Conservation (phyloP, 2,113 vertebrate species). For the Thalassarche chlororhynchos region DNA sequence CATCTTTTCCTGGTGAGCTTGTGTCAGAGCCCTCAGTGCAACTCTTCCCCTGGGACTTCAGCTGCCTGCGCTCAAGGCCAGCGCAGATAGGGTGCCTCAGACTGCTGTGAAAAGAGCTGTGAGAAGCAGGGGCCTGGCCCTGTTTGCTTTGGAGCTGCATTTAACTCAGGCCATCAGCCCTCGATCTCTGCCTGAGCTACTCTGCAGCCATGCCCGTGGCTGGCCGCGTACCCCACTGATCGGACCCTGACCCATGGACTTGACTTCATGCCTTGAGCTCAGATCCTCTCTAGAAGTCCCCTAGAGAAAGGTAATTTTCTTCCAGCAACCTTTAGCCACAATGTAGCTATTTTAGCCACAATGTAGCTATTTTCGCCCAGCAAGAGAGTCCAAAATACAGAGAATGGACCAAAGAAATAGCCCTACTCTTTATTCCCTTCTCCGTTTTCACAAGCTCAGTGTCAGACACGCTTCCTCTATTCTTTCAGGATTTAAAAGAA, state of each 20-base stretch:
- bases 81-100: accelerated
- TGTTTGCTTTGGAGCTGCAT: accelerated
- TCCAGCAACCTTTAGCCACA: not conserved
- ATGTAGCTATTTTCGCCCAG: not conserved
- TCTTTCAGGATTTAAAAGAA: not conserved
- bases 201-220: not conserved
- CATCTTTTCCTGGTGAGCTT: not conserved
- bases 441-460: not conserved
- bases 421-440: not conserved
- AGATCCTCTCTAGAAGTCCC: not conserved
- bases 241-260: accelerated
- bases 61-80: not conserved
- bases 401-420: not conserved
- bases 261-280: not conserved
- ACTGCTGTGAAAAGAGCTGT: not conserved
- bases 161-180: not conserved
- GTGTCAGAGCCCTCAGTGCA: accelerated
- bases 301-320: not conserved
- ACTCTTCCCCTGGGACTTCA: accelerated
- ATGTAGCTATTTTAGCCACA: not conserved
- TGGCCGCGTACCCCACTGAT: accelerated
- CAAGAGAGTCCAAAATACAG: not conserved
- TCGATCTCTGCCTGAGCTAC: not conserved
- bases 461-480: not conserved
- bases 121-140: not conserved